A percentile compares a stretch with the other conserved stretches of the same genome.
Evolutionary conservation across 2,797 vertebrate species (phyloP).

Genomic region (Nyctalus aviator): DNA sequence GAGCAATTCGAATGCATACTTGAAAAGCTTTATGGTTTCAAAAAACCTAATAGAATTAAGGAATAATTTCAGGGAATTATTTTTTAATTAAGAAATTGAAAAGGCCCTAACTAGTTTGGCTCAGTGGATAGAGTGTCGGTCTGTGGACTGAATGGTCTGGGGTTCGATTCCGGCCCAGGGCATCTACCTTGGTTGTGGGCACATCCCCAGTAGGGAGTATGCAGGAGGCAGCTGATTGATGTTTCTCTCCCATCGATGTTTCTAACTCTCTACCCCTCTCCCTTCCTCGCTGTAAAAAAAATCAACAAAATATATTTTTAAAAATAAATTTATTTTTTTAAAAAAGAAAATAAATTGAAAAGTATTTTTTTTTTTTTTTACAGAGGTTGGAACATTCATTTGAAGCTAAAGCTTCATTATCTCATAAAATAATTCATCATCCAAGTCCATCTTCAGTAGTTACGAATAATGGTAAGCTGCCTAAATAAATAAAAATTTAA

Average conservation of each 20-base stretch:
- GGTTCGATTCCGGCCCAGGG: too few relatives aligned
- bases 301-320: too few relatives aligned
- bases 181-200: too few relatives aligned
- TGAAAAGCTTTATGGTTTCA: slow-evolving; percentile 42
- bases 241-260: too few relatives aligned
- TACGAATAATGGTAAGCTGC: slow-evolving; percentile 40
- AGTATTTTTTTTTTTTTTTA: slow-evolving; percentile 65
- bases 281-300: too few relatives aligned
- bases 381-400: slow-evolving; percentile 8
- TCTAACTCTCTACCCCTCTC: too few relatives aligned
- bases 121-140: too few relatives aligned
- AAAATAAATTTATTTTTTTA: too few relatives aligned
- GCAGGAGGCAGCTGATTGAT: too few relatives aligned
- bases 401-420: slow-evolving; percentile 60
- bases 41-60: slow-evolving; percentile 47
- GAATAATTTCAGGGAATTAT: slow-evolving; percentile 53
- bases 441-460: slow-evolving; percentile 30
- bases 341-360: slow-evolving; percentile 9
- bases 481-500: not conserved
- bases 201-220: too few relatives aligned
- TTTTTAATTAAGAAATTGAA: slow-evolving; percentile 54
- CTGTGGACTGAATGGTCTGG: too few relatives aligned
- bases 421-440: slow-evolving; percentile 44
- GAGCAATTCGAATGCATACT: slow-evolving; percentile 33
- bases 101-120: not conserved